These are phyloP conservation scores for human DNA, from an alignment of 2,113 vertebrate species.

Conservation along the genomic window DNA sequence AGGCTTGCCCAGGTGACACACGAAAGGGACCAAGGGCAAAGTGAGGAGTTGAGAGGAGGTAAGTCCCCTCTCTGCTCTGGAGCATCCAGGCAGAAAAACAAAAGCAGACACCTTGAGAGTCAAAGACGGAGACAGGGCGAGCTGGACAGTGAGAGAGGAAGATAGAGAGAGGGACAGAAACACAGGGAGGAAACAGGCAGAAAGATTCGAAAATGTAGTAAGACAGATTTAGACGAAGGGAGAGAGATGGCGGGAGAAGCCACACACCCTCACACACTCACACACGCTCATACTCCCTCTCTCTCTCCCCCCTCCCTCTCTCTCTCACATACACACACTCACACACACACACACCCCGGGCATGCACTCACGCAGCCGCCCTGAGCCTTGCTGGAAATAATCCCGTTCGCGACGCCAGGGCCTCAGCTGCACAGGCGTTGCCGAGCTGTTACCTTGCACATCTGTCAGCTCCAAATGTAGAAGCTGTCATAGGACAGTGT, in stretches of 20 bases:
- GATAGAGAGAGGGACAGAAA: not conserved
- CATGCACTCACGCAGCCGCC: not conserved
- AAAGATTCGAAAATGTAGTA: not conserved
- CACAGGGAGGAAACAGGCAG: not conserved
- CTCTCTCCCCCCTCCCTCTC: not conserved
- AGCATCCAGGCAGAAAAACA: not conserved
- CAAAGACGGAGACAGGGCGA: not conserved
- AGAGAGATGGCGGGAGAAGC: slow-evolving; percentile 26
- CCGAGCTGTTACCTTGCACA: slow-evolving; percentile 79
- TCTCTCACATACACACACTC: slow-evolving; percentile 17
- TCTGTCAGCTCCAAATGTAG: slow-evolving; percentile 80
- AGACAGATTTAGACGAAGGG: slow-evolving; percentile 9
- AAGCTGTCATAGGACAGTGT: slow-evolving; percentile 70
- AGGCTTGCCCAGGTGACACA: not conserved
- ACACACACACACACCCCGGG: not conserved
- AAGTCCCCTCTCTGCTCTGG: not conserved
- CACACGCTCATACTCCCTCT: not conserved
- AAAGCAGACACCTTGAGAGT: not conserved
- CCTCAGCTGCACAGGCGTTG: slow-evolving; percentile 76
- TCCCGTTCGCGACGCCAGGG: slow-evolving; percentile 51
- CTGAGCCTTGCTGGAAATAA: slow-evolving; percentile 54
- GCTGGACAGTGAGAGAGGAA: not conserved
- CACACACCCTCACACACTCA: not conserved
- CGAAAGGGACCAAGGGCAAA: not conserved
- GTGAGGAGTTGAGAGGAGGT: not conserved